phyloP scores from a whole-genome alignment of 2,113 vertebrate species.

The Lagopus leucura region DNA sequence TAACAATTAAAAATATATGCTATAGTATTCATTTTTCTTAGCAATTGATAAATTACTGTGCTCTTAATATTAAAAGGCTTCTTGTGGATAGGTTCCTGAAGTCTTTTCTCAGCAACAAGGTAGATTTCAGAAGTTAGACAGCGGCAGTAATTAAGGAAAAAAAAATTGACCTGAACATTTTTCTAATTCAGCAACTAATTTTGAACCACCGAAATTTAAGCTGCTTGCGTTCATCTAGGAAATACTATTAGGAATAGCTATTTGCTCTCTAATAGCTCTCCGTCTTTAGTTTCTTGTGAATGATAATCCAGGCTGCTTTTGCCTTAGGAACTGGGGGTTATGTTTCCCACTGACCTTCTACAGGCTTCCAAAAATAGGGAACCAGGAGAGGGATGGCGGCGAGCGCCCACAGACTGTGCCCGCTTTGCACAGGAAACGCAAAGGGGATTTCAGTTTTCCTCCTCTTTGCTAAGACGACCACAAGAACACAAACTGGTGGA shows the following conservation, averaged over 20 bases:
- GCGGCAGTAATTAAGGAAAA: not conserved
- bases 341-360: conserved; percentile 62
- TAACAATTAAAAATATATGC: not conserved
- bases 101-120: not conserved
- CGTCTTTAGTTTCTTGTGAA: conserved; percentile 44
- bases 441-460: not conserved
- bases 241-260: conserved; percentile 55
- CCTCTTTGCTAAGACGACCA: not conserved
- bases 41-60: not conserved
- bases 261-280: conserved; percentile 28
- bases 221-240: conserved; percentile 35
- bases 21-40: not conserved
- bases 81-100: not conserved
- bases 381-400: not conserved
- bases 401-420: fast-evolving
- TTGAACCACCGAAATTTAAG: conserved; percentile 56
- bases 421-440: not conserved
- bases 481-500: not conserved
- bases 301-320: conserved; percentile 61
- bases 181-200: conserved; percentile 44
- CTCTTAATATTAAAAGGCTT: not conserved
- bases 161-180: not conserved
- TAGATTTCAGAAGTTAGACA: not conserved
- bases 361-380: conserved; percentile 66
- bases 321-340: conserved; percentile 27